Conservation (phyloP, 1,140 invertebrate genomes). For the Apis dorsata region DNA sequence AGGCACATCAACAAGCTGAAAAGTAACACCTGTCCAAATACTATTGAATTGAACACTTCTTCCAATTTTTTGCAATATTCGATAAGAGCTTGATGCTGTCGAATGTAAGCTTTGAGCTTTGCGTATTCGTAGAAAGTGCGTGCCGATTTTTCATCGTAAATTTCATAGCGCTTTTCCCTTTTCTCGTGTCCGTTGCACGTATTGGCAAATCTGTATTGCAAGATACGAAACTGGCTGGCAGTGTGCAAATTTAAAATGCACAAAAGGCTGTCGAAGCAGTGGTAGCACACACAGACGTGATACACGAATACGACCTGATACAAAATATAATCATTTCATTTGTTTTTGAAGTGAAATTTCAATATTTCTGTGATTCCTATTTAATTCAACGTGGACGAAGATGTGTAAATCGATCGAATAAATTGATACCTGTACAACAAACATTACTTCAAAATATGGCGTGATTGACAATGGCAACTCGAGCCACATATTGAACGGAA, state of each 20-base stretch:
- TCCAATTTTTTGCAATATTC: constrained; percentile 45
- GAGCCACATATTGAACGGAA: constrained; percentile 61
- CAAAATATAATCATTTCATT: not conserved
- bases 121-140: not conserved
- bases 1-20: constrained; percentile 55
- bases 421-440: constrained; percentile 44
- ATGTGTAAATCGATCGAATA: too few species aligned
- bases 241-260: constrained; percentile 61
- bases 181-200: not conserved
- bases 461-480: constrained; percentile 36
- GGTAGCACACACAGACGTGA: constrained; percentile 55
- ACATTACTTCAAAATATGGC: constrained; percentile 61
- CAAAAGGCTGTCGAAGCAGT: constrained; percentile 64
- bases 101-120: not conserved
- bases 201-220: constrained; percentile 42
- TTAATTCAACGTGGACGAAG: too few species aligned
- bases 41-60: constrained; percentile 14
- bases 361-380: not conserved
- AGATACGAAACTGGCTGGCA: constrained; percentile 62
- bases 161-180: accelerated
- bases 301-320: too few species aligned
- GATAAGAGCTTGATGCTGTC: constrained; percentile 52
- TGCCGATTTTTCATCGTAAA: not conserved
- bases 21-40: constrained; percentile 45
- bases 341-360: not conserved